Conservation (phyloP, 2,888 invertebrate genomes). For the Carpatolechia fugitivella region DNA sequence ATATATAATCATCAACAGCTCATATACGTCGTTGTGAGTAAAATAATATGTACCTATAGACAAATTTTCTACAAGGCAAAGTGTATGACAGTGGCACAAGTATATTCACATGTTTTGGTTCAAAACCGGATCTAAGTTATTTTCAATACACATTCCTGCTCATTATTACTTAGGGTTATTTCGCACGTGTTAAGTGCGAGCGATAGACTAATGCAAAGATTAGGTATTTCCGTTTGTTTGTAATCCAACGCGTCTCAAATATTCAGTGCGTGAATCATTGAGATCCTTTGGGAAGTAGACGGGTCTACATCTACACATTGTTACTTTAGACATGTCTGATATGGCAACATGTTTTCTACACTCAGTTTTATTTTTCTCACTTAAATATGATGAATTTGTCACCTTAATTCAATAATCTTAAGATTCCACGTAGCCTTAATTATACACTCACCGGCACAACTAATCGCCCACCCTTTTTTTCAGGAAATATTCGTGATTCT, state of each 20-base stretch:
- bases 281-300: slow-evolving; percentile 33
- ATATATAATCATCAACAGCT: too few relatives aligned
- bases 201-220: slow-evolving; percentile 71
- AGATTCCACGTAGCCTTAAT: too few relatives aligned
- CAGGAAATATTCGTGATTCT: too few relatives aligned
- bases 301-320: slow-evolving; percentile 15
- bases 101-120: not conserved
- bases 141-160: slow-evolving; percentile 15
- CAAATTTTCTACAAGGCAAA: too few relatives aligned
- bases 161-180: slow-evolving; percentile 14
- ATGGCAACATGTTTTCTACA: not conserved
- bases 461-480: too few relatives aligned
- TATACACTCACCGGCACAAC: too few relatives aligned
- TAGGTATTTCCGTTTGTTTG: slow-evolving; percentile 68
- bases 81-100: too few relatives aligned
- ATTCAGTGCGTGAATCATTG: slow-evolving; percentile 44
- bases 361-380: too few relatives aligned
- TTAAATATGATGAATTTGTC: too few relatives aligned
- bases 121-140: slow-evolving; percentile 11
- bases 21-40: too few relatives aligned
- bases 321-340: not conserved
- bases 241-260: slow-evolving; percentile 48
- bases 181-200: slow-evolving; percentile 57
- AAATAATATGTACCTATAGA: too few relatives aligned
- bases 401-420: too few relatives aligned